Percentiles rank a stretch among this genome's conserved stretches.
Conservation (phyloP, 1,140 invertebrate species). For the Paralvinella palmiformis region DNA sequence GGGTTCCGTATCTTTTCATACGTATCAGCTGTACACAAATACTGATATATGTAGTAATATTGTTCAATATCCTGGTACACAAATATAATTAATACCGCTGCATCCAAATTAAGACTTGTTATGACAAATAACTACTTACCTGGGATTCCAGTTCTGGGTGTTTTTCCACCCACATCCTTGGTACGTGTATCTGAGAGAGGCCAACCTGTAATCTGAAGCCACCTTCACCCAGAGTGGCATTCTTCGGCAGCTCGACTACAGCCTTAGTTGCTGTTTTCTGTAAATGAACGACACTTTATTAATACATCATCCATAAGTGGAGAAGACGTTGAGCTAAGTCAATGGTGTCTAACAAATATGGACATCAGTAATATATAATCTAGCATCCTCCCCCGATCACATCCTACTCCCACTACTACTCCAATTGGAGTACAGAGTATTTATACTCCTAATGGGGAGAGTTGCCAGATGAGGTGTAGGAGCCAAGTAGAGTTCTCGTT, state of each 20-base stretch:
- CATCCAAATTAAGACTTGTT: not conserved
- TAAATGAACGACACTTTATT: not conserved
- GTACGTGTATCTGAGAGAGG: constrained; percentile 46
- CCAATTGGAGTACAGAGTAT: too few species aligned
- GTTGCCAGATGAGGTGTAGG: too few species aligned
- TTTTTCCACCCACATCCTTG: constrained; percentile 47
- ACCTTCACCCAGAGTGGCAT: constrained; percentile 28
- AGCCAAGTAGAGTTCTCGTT: too few species aligned
- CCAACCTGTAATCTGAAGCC: constrained; percentile 44
- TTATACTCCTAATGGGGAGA: too few species aligned
- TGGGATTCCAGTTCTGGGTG: constrained; percentile 29
- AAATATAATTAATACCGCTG: not conserved
- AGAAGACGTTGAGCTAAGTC: too few species aligned
- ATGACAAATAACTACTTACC: constrained; percentile 22
- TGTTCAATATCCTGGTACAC: too few species aligned
- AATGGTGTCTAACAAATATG: too few species aligned
- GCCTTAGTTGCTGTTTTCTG: constrained; percentile 41
- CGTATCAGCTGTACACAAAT: not conserved
- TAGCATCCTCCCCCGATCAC: too few species aligned
- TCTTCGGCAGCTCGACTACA: constrained; percentile 30
- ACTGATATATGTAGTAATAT: not conserved
- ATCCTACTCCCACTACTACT: too few species aligned
- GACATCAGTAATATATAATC: too few species aligned
- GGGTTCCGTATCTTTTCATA: not conserved
- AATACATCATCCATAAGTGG: too few species aligned